A percentile compares a stretch with the other conserved stretches of the same genome.
These are phyloP conservation scores for Epinotia brunnichana DNA, from an alignment of 2,888 invertebrate genomes.

Conservation along the genomic window DNA sequence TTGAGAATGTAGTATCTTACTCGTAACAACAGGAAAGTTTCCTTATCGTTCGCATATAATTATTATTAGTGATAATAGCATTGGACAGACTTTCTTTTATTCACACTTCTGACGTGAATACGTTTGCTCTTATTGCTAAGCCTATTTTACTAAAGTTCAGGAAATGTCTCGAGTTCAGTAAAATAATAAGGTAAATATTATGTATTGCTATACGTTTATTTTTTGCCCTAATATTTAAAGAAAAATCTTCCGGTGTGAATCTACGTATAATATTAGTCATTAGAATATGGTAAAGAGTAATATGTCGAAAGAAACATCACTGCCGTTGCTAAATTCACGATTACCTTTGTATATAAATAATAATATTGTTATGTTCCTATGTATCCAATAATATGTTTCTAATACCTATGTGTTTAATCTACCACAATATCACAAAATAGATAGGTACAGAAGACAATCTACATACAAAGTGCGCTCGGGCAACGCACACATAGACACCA, in stretches of 20 bases:
- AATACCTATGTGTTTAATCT: background rate
- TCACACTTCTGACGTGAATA: background rate
- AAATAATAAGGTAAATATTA: slow-evolving; percentile 1
- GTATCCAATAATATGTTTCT: background rate
- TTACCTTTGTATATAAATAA: background rate
- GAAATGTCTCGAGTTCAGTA: slow-evolving; percentile 6
- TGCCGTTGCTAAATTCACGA: slow-evolving; percentile 25
- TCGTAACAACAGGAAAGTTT: no score
- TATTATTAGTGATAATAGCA: no score
- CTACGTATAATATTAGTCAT: slow-evolving; percentile 28
- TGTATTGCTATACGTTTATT: background rate
- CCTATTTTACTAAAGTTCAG: slow-evolving; percentile 7
- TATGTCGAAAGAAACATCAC: slow-evolving; percentile 33
- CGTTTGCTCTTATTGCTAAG: slow-evolving; percentile 9
- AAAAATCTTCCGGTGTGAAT: slow-evolving; percentile 20
- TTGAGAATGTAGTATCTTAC: no score
- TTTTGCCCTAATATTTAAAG: slow-evolving; percentile 17
- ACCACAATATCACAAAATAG: no score
- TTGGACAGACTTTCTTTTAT: no score
- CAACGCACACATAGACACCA: no score
- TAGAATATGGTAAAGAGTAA: slow-evolving; percentile 31
- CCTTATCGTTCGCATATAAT: no score
- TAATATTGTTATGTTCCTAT: background rate
- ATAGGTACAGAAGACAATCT: no score
- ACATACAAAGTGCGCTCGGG: no score